Percentiles rank a stretch among this genome's conserved stretches.
Conservation (phyloP, 2,113 vertebrate genomes). For the Ceyx cyanopectus region DNA sequence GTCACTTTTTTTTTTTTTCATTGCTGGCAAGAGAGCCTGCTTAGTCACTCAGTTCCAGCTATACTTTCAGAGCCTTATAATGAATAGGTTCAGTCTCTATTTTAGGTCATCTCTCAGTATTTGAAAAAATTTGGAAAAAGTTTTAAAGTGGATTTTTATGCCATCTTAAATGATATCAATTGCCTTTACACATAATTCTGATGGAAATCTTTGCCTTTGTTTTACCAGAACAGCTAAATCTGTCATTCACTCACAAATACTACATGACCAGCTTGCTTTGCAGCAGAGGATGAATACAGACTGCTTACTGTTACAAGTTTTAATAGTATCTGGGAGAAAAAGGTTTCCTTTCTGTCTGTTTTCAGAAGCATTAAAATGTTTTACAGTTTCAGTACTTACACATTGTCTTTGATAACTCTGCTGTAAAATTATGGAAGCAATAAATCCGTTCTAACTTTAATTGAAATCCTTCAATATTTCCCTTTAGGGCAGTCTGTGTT, state of each 20-base stretch:
- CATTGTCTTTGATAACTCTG: background rate
- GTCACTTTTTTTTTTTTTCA: background rate
- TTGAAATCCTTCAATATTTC: background rate
- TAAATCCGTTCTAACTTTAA: conserved; percentile 40
- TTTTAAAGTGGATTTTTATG: conserved; percentile 5
- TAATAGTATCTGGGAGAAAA: background rate
- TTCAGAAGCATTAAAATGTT: conserved; percentile 33
- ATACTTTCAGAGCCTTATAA: background rate
- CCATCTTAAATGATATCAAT: background rate
- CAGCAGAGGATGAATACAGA: background rate
- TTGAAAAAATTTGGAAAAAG: background rate
- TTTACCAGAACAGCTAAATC: conserved; percentile 1
- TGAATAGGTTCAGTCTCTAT: conserved; percentile 28
- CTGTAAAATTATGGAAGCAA: background rate
- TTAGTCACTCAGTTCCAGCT: conserved; percentile 55
- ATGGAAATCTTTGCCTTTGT: background rate
- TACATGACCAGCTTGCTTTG: background rate
- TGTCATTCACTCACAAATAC: background rate
- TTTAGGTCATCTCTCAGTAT: background rate
- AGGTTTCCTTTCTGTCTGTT: background rate
- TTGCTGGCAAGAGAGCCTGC: background rate
- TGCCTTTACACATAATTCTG: background rate
- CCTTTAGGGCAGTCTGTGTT: background rate
- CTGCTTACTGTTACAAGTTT: background rate
- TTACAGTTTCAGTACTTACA: background rate